Evolutionary conservation across 1,140 invertebrate species (phyloP), one percentile per base, ranked within the genome.

Genomic region (Solenopsis fugax): DNA sequence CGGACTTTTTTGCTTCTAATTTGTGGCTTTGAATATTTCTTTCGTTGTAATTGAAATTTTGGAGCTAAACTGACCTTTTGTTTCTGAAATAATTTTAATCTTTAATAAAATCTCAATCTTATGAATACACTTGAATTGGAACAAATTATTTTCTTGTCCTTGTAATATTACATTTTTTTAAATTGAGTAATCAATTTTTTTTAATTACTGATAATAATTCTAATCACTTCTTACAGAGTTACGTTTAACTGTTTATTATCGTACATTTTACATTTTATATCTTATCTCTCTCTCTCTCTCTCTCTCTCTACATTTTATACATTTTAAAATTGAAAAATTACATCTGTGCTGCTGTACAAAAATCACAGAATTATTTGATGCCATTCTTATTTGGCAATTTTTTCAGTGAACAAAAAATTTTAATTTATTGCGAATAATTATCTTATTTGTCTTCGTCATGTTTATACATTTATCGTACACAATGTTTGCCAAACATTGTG

Each of bases 261-360:
- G 5, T 37, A 37, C 37, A 37, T 37, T 37, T 2, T 6, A 41
- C 4, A 41, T 41, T 41, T 41, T 41, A 41, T 41, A 41, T 41
- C 4, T 41, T 41, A 41, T 41, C 41, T 41, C 41, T 41, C 41
- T 41, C 4, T 41, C 41, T 41, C 41, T 41, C 41, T 41, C 41
- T 41, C 41, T 41, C 41, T 41, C 41, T 41, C 4, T 41, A 41
- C 7, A 41, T 50, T 48, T 69, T 13, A 18, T 18, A 50, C 13
- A 62, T 62, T 62, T 62, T 34, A 48, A 48, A 7, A 48, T 48
- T 52, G 52, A 72, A 71, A 34, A 5, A 29, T 50, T 71, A 50
- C 12, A 4, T 10, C 12, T 34, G 2, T 69, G 7, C 9, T 5
- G 45, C 1, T 3, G 9, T 21, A 13, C n/a, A n/a, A 54, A 37